Evolutionary conservation across 2,888 invertebrate genomes (phyloP).

Genomic region (Drosophila robusta): DNA sequence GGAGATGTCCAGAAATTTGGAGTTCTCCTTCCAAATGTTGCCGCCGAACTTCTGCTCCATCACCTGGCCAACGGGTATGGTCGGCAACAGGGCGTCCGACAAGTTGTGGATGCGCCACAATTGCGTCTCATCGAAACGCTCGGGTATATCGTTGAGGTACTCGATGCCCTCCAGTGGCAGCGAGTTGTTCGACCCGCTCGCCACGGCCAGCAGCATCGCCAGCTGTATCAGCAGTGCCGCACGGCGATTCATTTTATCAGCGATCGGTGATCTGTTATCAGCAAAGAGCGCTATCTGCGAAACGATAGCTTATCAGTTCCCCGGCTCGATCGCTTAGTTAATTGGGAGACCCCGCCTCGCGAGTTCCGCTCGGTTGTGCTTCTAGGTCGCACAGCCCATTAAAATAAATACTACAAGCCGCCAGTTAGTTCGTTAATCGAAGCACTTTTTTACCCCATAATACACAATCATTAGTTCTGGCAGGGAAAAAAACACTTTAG

Average conservation of each 20-base stretch:
- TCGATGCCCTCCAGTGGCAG: background rate
- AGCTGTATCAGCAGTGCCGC: slow-evolving; percentile 30
- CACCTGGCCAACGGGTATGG: slow-evolving; percentile 68
- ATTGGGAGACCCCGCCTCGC: background rate
- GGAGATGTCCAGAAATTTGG: slow-evolving; percentile 88
- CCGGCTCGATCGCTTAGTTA: slow-evolving; percentile 15
- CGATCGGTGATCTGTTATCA: slow-evolving; percentile 5
- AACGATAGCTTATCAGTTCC: slow-evolving; percentile 25
- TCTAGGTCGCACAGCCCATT: slow-evolving; percentile 10
- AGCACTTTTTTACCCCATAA: background rate
- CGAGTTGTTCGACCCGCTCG: slow-evolving; percentile 12
- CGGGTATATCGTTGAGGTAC: slow-evolving; percentile 67
- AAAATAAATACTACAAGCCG: background rate
- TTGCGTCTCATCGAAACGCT: slow-evolving; percentile 81
- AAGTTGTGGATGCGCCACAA: slow-evolving; percentile 84
- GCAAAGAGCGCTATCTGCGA: slow-evolving; percentile 11
- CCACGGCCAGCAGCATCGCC: slow-evolving; percentile 20
- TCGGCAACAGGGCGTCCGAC: slow-evolving; percentile 65
- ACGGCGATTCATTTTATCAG: slow-evolving; percentile 9
- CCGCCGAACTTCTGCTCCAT: slow-evolving; percentile 82
- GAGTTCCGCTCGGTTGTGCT: background rate
- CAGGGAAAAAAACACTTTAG: background rate
- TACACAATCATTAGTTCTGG: background rate
- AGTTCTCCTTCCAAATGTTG: slow-evolving; percentile 84
- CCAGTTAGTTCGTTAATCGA: slow-evolving; percentile 4